phyloP scores from a whole-genome alignment of 1,140 invertebrate genomes.

The Lerema accius region DNA sequence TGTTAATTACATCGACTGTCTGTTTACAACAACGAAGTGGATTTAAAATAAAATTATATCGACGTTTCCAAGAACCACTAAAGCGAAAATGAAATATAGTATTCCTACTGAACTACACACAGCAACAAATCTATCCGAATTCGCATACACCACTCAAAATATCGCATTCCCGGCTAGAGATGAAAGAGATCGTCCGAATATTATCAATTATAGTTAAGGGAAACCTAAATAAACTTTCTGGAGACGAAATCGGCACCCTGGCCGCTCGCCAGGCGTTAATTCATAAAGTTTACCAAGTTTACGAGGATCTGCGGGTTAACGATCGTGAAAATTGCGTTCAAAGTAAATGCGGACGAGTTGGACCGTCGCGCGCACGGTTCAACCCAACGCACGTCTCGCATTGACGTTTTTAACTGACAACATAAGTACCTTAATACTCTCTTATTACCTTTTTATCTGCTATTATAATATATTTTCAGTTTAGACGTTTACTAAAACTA shows the following conservation, averaged over 20 bases:
- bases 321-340: constrained; percentile 60
- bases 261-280: constrained; percentile 68
- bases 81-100: too few relatives aligned
- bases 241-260: constrained; percentile 56
- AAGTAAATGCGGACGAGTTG: constrained; percentile 44
- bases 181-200: constrained; percentile 61
- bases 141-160: constrained; percentile 12
- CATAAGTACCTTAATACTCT: not conserved
- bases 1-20: not conserved
- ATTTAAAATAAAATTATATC: not conserved
- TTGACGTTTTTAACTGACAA: not conserved
- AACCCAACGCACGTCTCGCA: not conserved
- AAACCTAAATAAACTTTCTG: constrained; percentile 66
- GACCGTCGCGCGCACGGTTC: not conserved
- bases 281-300: constrained; percentile 72
- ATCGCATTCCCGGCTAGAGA: constrained; percentile 37
- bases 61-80: not conserved
- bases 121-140: constrained; percentile 30
- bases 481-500: not conserved
- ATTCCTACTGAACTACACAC: too few relatives aligned
- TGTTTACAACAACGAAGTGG: not conserved
- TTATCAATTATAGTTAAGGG: constrained; percentile 72
- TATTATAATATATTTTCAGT: not conserved
- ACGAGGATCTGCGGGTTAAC: constrained; percentile 59
- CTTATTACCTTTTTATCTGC: not conserved